These are phyloP conservation scores for Lycaena phlaeas DNA, from an alignment of 2,888 invertebrate species.

Conservation along the genomic window DNA sequence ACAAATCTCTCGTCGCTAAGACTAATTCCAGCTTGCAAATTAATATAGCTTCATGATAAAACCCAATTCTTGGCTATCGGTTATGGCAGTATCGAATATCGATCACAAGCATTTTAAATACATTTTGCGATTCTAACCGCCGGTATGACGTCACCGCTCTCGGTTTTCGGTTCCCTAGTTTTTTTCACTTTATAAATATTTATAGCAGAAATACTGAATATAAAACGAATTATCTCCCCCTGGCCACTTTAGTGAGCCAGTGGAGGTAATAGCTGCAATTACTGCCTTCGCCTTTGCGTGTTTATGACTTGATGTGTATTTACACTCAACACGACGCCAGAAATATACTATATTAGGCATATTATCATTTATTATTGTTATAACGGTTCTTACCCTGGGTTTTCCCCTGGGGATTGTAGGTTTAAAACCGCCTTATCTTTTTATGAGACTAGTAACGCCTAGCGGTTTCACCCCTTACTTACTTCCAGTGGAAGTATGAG, in stretches of 20 bases:
- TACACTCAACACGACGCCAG: neutral
- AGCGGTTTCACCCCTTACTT: too few relatives aligned
- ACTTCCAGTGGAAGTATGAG: too few relatives aligned
- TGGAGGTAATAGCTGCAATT: neutral
- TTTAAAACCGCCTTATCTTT: too few relatives aligned
- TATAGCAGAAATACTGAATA: neutral
- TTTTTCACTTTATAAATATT: neutral
- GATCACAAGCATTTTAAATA: neutral
- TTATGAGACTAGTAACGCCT: too few relatives aligned
- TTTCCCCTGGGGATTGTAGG: neutral
- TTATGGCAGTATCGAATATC: neutral
- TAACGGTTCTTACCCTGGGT: neutral
- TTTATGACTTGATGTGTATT: neutral
- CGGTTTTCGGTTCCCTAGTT: neutral
- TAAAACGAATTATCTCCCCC: neutral
- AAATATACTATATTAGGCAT: neutral
- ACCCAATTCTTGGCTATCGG: neutral
- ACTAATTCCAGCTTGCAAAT: too few relatives aligned
- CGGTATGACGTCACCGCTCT: neutral
- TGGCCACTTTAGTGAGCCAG: neutral
- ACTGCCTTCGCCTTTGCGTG: conserved; percentile 1
- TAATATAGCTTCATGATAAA: too few relatives aligned
- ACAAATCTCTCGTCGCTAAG: too few relatives aligned
- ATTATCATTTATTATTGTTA: neutral
- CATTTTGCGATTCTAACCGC: too few relatives aligned